Percentiles rank a stretch among this genome's conserved stretches.
phyloP scores from a whole-genome alignment of 37 sponge, comb jelly and placozoan species.

The Beroe forskalii region DNA sequence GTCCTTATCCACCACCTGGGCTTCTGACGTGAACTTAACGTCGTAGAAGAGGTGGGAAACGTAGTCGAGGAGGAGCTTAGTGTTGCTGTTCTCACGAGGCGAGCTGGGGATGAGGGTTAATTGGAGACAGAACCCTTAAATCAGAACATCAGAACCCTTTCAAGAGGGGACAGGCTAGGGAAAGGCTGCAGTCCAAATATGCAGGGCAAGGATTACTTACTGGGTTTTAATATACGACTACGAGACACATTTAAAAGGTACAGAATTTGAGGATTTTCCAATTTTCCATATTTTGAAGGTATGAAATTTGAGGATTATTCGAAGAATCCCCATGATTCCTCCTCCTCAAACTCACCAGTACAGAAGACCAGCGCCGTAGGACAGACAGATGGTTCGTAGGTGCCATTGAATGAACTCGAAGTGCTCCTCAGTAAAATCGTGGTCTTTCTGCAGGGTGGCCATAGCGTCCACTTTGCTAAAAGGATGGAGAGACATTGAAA shows the following conservation, averaged over 20 bases:
- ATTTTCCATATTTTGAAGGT: too few relatives aligned
- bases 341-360: constrained; percentile 21
- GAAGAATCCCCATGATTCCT: too few relatives aligned
- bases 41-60: neutral
- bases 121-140: too few relatives aligned
- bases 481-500: neutral
- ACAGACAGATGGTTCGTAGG: neutral
- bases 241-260: too few relatives aligned
- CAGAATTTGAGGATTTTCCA: too few relatives aligned
- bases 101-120: neutral
- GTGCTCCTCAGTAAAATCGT: constrained; percentile 42
- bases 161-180: too few relatives aligned
- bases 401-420: constrained; percentile 41
- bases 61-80: constrained; percentile 33
- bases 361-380: constrained; percentile 11
- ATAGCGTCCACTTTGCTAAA: neutral
- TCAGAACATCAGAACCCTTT: too few relatives aligned
- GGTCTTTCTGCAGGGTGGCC: constrained; percentile 16
- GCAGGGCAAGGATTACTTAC: too few relatives aligned
- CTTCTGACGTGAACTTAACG: neutral
- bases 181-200: too few relatives aligned
- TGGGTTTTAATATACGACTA: too few relatives aligned
- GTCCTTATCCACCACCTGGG: constrained; percentile 12
- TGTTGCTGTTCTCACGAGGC: constrained; percentile 29
- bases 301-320: too few relatives aligned